Base-by-base conservation (phyloP, 2,888 invertebrate species). In the Pseudanteris insignis region DNA sequence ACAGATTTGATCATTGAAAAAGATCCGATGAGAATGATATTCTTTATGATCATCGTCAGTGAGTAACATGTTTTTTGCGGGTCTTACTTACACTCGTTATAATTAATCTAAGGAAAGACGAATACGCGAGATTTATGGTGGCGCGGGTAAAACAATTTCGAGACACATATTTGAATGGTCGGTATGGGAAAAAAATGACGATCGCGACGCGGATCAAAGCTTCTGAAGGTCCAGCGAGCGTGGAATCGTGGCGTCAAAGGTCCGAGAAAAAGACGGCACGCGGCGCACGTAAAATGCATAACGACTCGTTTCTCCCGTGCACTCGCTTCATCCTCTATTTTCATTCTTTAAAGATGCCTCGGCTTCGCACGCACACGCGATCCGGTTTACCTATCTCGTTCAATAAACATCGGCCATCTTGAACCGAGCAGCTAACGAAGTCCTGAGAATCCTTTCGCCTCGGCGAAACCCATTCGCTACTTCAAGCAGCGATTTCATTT, bases 381-480 rank as follows among this genome's bases (percentile, higher is more conserved):
- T 77, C 78, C 77, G 77, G 78, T 77, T 77, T 77, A 68, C 72
- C 73, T 76, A 75, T 77, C 77, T 74, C 70, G 72, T 74, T 72
- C 74, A 77, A 78, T 77, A 78, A 76, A 77, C 74, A 74, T 75
- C 71, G 65, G 50, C 65, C 66, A 68, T 71, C 67, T 61, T 63
- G 41, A 53, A 51, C 54, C 34, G 48, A 61, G 55, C 47, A 62
- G 47, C 51, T 63, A 66, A 67, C 63, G 65, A 66, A 63, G 65
- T 64, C 61, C 43, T 61, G 55, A 48, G 43, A 47, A 54, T 58
- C 53, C 63, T 59, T 53, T 63, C 57, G 36, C 54, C 44, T 41
- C 59, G 57, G 47, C 64, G 53, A n/a, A 50, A 60, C 47, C 40
- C 54, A 59, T 65, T 43, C 59, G 48, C 59, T 54, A 59, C 57